These are phyloP conservation scores for Corydoras maculifer DNA, from an alignment of 2,113 vertebrate species.

Conservation along the genomic window DNA sequence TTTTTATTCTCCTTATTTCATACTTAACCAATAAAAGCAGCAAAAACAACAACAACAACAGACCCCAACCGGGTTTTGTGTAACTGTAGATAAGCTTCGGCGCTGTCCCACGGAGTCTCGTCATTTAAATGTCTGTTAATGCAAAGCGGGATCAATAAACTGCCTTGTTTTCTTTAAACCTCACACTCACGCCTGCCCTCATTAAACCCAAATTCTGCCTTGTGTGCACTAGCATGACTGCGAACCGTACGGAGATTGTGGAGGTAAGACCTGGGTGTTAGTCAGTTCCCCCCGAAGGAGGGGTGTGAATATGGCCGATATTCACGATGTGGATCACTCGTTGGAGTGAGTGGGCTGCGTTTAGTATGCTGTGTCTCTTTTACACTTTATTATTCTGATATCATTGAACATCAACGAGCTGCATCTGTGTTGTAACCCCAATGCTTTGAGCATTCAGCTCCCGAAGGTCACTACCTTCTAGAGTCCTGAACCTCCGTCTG, in stretches of 20 bases:
- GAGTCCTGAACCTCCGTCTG: conserved; percentile 91
- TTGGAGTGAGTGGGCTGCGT: conserved; percentile 75
- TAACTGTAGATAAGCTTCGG: conserved; percentile 76
- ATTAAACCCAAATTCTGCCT: conserved; percentile 95
- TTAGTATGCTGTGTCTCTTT: conserved; percentile 73
- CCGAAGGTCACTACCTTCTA: conserved; percentile 74
- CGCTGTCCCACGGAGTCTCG: conserved; percentile 85
- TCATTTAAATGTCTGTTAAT: conserved; percentile 90
- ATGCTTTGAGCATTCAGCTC: conserved; percentile 80
- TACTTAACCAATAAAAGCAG: conserved; percentile 81
- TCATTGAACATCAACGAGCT: conserved; percentile 84
- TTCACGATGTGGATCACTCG: conserved; percentile 74
- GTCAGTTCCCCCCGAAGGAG: conserved; percentile 67
- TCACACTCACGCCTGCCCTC: conserved; percentile 81
- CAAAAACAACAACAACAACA: conserved; percentile 76
- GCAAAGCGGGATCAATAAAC: conserved; percentile 59
- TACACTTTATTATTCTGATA: conserved; percentile 63
- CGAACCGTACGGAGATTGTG: conserved; percentile 94
- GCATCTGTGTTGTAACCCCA: conserved; percentile 90
- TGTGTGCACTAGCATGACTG: conserved; percentile 90
- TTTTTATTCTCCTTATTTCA: not conserved
- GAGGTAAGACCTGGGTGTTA: conserved; percentile 95
- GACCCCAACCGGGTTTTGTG: conserved; percentile 80
- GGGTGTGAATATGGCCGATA: conserved; percentile 79
- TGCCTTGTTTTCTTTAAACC: conserved; percentile 81